Conservation (phyloP, 2,113 vertebrate species). For the Machaerirhynchus nigripectus region DNA sequence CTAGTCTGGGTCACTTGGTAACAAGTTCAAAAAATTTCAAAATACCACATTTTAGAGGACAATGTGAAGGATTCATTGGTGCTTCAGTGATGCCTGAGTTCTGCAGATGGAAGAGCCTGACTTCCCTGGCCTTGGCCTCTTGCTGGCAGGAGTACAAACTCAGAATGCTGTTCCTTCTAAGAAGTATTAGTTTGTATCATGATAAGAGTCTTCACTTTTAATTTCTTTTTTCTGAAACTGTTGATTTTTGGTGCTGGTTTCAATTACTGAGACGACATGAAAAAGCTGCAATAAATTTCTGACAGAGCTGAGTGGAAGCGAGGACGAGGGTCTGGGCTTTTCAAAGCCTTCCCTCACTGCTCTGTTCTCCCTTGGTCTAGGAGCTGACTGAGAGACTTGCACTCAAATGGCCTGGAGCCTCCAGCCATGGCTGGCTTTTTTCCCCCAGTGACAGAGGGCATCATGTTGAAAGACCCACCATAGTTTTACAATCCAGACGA, state of each 20-base stretch:
- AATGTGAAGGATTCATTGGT: accelerated
- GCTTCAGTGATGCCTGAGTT: background rate
- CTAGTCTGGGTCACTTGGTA: background rate
- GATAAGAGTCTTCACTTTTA: background rate
- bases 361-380: background rate
- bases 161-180: background rate
- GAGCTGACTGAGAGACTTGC: background rate
- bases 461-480: background rate
- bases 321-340: background rate
- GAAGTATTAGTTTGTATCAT: background rate
- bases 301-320: background rate
- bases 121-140: background rate
- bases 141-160: background rate
- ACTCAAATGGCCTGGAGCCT: background rate
- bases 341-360: background rate
- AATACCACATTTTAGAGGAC: background rate
- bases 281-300: background rate
- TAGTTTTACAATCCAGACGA: background rate
- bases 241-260: background rate
- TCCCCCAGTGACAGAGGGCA: background rate
- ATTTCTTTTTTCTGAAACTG: background rate
- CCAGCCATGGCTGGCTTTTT: background rate
- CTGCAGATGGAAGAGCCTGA: background rate
- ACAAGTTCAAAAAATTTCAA: background rate
- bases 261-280: background rate